These are phyloP conservation scores for Cathartes aura DNA, from an alignment of 2,113 vertebrate genomes.

Conservation along the genomic window DNA sequence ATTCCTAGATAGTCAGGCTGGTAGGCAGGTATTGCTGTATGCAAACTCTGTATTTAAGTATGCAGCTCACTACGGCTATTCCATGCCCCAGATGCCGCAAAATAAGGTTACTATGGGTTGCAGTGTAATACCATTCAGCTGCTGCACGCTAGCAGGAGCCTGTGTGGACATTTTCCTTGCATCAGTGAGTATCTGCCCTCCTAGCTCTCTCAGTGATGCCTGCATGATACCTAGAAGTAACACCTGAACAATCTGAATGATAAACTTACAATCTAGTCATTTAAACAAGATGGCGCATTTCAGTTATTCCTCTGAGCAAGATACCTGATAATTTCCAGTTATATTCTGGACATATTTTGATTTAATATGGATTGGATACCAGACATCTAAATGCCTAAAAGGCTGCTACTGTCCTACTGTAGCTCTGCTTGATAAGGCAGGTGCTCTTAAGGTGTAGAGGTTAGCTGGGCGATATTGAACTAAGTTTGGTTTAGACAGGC, in stretches of 20 bases:
- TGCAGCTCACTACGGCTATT: fast-evolving
- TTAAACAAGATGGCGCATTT: background rate
- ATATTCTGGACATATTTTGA: background rate
- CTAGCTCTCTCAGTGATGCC: background rate
- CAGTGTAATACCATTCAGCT: background rate
- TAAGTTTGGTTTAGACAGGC: background rate
- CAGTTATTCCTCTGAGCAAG: background rate
- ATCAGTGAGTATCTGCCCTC: background rate
- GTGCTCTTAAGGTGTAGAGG: background rate
- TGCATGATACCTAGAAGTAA: background rate
- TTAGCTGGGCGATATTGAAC: background rate
- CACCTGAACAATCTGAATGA: background rate
- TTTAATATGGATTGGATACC: background rate
- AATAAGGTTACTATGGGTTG: background rate
- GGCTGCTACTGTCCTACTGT: background rate
- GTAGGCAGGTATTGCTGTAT: background rate
- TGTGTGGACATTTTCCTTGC: background rate
- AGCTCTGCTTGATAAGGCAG: background rate
- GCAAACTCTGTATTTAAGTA: background rate
- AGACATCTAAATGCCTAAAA: background rate
- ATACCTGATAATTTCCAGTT: background rate
- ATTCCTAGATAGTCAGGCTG: background rate
- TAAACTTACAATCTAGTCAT: background rate
- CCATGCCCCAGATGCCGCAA: background rate
- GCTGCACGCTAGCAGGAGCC: background rate